Evolutionary conservation across 2,888 invertebrate species (phyloP).

Genomic region (Heterodera filipjevi): DNA sequence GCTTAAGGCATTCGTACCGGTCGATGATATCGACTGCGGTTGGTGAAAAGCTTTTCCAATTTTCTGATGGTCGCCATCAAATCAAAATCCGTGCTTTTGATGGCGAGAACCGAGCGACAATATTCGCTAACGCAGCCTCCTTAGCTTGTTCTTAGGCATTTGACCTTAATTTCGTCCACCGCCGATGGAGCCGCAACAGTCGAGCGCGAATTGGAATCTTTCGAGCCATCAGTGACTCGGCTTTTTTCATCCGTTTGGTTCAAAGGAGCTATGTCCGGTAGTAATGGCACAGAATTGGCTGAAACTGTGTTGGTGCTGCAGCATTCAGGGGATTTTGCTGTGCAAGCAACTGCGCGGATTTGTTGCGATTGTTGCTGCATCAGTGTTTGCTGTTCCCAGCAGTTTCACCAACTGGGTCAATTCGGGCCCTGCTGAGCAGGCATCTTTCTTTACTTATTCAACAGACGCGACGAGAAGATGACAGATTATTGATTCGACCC

Average conservation of each 20-base stretch:
- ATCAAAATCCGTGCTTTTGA: background rate
- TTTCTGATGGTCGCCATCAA: background rate
- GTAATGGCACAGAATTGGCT: background rate
- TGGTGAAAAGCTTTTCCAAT: background rate
- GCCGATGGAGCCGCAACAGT: background rate
- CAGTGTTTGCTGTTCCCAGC: background rate
- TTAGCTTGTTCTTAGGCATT: background rate
- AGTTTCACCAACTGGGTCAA: background rate
- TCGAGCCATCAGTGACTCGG: background rate
- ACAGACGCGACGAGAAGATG: too few species aligned
- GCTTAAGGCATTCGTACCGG: background rate
- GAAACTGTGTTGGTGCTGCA: background rate
- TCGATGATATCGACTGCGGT: background rate
- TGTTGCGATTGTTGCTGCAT: background rate
- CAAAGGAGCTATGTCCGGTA: background rate
- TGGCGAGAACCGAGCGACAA: background rate
- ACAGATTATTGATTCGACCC: too few species aligned
- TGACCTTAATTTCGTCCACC: background rate
- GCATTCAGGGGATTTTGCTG: too few species aligned
- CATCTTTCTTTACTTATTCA: too few species aligned
- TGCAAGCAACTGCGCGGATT: background rate
- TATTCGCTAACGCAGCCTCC: background rate
- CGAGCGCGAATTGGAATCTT: background rate
- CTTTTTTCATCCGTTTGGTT: background rate
- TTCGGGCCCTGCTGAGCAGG: too few species aligned